Evolutionary conservation across 2,888 invertebrate genomes (phyloP), one percentile per base, ranked within the genome.

Genomic region (Clunio marinus): DNA sequence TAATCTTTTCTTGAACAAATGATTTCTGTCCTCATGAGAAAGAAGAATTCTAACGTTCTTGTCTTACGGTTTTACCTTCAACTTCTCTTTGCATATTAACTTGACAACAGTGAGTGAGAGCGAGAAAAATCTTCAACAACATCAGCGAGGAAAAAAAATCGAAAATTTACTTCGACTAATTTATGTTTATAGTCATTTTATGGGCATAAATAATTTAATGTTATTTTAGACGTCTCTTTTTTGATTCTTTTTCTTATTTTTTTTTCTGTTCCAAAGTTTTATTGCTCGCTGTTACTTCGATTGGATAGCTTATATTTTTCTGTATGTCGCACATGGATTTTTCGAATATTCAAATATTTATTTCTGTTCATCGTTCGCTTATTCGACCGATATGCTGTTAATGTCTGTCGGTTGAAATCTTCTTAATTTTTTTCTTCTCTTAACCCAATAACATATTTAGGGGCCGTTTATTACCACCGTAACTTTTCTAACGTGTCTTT

Each of bases 191-290:
- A 45, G 41, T 41, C 25, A 22, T 63, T 63, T 63, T 63, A 63
- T 63, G 63, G 45, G 46, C 28, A 63, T 63, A 60, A 60, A 60
- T 60, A 60, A 60, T 60, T 60, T 60, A 60, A 60, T 60, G 60
- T 60, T 60, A 60, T 60, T 60, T 60, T 60, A 60, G 60, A 60
- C 32, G 27, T 32, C 20, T 60, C 15, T 60, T 60, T 10, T 59
- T 41, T 41, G n/a, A 51, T 51, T 51, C 51, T 51, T 51, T 10
- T 51, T 15, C 41, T n/a, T n/a, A n/a, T n/a, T n/a, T n/a, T n/a
- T n/a, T n/a, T n/a, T n/a, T 41, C 41, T 41, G 41, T 41, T 41
- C n/a, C 41, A 41, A 41, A 41, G 41, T 41, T 41, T 41, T 41
- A 41, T 41, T 10, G 10, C 41, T 41, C 15, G 41, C 15, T 41